Percentiles rank a stretch among this genome's conserved stretches.
phyloP scores from a whole-genome alignment of 2,113 vertebrate species.

The Eira barbara region DNA sequence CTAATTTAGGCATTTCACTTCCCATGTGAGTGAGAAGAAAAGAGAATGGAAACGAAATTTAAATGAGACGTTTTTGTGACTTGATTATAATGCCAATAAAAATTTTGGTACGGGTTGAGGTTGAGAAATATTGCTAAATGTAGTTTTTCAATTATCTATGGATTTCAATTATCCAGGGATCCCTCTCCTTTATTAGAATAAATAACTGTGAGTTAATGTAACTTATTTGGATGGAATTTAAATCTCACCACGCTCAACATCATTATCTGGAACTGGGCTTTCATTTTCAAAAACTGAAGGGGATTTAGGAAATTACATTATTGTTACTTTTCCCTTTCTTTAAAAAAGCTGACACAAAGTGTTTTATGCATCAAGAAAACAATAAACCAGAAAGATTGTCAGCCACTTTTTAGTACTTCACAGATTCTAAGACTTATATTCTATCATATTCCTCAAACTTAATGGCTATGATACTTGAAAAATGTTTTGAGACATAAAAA shows the following conservation, averaged over 20 bases:
- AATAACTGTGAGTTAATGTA: slow-evolving; percentile 54
- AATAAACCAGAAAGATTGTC: not conserved
- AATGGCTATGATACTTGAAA: not conserved
- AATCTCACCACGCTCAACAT: slow-evolving; percentile 52
- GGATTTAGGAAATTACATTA: slow-evolving; percentile 47
- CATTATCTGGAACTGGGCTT: slow-evolving; percentile 68
- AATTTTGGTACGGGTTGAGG: not conserved
- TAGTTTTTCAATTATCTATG: slow-evolving; percentile 57
- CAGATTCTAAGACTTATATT: not conserved
- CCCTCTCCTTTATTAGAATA: slow-evolving; percentile 40
- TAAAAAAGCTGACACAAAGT: slow-evolving; percentile 43
- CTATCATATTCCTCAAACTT: not conserved
- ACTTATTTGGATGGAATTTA: slow-evolving; percentile 46
- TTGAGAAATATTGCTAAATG: slow-evolving; percentile 47
- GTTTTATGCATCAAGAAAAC: slow-evolving; percentile 24
- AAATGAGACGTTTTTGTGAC: slow-evolving; percentile 29
- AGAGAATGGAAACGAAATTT: slow-evolving; percentile 21
- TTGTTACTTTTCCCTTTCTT: slow-evolving; percentile 34
- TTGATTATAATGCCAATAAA: slow-evolving; percentile 31
- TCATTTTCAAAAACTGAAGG: slow-evolving; percentile 51
- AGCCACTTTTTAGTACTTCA: not conserved
- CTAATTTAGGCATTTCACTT: not conserved
- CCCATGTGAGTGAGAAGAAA: not conserved
- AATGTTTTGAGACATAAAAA: not conserved
- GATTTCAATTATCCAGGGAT: slow-evolving; percentile 47